phyloP scores from a whole-genome alignment of 2,797 vertebrate species.

The Heterohyrax brucei region DNA sequence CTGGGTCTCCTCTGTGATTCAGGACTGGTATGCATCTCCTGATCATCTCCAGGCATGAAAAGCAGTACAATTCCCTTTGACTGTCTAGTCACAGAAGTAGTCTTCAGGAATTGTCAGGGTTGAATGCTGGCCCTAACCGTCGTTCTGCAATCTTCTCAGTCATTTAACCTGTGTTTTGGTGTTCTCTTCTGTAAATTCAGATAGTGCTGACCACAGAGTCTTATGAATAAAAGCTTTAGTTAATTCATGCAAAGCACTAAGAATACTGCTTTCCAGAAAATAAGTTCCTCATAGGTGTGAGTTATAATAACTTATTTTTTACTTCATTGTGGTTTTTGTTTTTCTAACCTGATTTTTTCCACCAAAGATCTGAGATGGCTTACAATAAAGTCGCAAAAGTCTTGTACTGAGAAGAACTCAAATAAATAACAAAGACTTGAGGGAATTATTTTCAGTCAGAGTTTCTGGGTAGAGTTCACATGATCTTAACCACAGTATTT shows the following conservation, averaged over 20 bases:
- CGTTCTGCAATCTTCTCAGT: not conserved
- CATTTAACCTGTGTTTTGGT: not conserved
- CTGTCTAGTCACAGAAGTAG: not conserved
- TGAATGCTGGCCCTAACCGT: too few relatives aligned
- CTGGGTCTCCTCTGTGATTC: not conserved
- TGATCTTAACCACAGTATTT: not conserved
- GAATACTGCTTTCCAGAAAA: not conserved
- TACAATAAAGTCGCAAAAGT: not conserved
- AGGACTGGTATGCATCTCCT: too few relatives aligned
- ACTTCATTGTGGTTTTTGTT: not conserved
- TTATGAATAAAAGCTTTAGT: not conserved
- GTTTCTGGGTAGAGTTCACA: not conserved
- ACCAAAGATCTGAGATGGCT: not conserved
- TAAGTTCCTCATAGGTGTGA: not conserved
- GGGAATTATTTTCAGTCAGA: not conserved
- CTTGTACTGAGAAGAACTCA: not conserved
- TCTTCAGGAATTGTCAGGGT: not conserved
- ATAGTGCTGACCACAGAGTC: not conserved
- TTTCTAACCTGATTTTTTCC: not conserved
- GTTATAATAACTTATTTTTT: not conserved
- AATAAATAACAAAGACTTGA: not conserved
- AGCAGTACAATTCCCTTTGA: not conserved
- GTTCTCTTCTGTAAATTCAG: not conserved
- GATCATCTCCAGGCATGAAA: not conserved
- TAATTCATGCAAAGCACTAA: not conserved